phyloP scores from a whole-genome alignment of 2,797 vertebrate genomes.

The Microtus obscurus region DNA sequence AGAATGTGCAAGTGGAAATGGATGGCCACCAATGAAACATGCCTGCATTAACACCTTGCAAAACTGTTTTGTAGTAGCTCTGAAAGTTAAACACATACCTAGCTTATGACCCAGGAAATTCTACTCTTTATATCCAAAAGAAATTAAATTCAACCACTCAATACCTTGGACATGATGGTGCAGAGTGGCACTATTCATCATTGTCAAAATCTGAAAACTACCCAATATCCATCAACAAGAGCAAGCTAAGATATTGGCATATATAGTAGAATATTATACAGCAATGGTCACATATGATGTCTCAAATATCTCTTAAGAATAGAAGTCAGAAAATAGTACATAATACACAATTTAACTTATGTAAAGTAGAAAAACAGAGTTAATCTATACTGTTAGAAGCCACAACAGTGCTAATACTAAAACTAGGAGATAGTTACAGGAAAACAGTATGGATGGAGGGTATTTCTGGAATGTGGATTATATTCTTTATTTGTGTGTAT shows the following conservation, averaged over 20 bases:
- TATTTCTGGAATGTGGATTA: conserved; percentile 17
- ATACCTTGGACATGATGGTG: not conserved
- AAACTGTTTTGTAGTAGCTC: conserved; percentile 42
- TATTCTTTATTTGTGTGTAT: conserved; percentile 43
- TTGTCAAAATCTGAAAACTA: conserved; percentile 42
- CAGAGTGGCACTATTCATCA: conserved; percentile 15
- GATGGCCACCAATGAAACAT: not conserved
- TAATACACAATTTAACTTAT: not conserved
- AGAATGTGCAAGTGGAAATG: not conserved
- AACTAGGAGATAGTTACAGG: not conserved
- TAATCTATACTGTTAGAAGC: conserved; percentile 41
- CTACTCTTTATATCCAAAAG: not conserved
- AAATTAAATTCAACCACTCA: conserved; percentile 43
- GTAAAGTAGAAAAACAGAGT: conserved; percentile 36
- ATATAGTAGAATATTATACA: conserved; percentile 62
- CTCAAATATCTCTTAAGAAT: conserved; percentile 19
- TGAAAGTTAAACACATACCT: conserved; percentile 25
- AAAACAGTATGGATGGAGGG: not conserved
- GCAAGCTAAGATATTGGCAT: conserved; percentile 18
- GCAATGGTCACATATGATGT: conserved; percentile 12
- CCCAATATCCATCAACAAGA: conserved; percentile 34
- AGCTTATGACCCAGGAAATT: conserved; percentile 14
- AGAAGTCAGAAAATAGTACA: conserved; percentile 31
- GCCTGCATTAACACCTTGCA: conserved; percentile 34
- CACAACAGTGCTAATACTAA: not conserved